These are phyloP conservation scores for Pseudococcus longispinus DNA, from an alignment of 2,888 invertebrate genomes.

Conservation along the genomic window DNA sequence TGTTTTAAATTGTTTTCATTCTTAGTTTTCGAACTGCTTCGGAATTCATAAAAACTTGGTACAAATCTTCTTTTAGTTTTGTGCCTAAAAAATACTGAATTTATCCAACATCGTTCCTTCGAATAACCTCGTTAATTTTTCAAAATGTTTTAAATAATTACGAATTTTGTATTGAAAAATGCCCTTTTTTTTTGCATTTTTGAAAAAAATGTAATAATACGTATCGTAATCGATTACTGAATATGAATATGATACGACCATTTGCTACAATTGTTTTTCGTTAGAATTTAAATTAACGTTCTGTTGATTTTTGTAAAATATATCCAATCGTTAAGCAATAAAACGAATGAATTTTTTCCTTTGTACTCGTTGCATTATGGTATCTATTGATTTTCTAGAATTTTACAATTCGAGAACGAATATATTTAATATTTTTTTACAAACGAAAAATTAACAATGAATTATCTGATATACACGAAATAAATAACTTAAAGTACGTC, in stretches of 20 bases:
- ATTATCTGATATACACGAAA: neutral
- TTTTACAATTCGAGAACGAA: neutral
- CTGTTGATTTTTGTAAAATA: neutral
- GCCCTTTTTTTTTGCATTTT: neutral
- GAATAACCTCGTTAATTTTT: neutral
- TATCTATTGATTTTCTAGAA: neutral
- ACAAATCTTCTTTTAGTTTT: too few species aligned
- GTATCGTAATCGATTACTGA: neutral
- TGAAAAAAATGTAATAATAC: neutral
- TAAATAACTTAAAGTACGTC: neutral
- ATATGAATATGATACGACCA: neutral
- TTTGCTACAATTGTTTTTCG: neutral
- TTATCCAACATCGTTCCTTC: neutral
- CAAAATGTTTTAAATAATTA: neutral
- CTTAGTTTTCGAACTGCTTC: neutral
- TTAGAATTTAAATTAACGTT: neutral
- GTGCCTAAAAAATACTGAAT: neutral
- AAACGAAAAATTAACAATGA: neutral
- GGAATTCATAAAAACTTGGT: neutral
- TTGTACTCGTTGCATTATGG: too few species aligned
- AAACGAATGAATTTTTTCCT: neutral
- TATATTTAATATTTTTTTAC: neutral
- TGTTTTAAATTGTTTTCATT: neutral
- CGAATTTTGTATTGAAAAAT: neutral
- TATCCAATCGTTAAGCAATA: neutral